These are phyloP conservation scores for Calameuta pallipes DNA, from an alignment of 2,888 invertebrate species.

Conservation along the genomic window DNA sequence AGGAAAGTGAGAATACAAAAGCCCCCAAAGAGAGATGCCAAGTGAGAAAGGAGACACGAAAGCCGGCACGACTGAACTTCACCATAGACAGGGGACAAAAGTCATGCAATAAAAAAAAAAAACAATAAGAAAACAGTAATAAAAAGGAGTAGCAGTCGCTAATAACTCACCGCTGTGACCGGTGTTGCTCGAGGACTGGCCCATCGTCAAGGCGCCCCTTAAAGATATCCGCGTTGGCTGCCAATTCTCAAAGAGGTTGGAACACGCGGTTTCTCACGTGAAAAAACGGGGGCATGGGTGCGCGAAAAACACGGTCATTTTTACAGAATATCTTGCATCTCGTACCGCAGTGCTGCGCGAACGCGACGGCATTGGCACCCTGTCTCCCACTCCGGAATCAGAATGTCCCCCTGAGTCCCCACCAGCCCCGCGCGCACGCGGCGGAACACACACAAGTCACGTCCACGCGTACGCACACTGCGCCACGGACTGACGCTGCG, in stretches of 20 bases:
- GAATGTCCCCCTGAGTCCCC: too few relatives aligned
- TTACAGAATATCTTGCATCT: slow-evolving; percentile 46
- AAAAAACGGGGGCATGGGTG: slow-evolving; percentile 43
- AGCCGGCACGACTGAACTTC: background rate
- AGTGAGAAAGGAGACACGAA: background rate
- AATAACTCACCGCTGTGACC: slow-evolving; percentile 61
- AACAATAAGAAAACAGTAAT: slow-evolving; percentile 3
- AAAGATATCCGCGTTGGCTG: background rate
- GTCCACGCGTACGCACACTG: background rate
- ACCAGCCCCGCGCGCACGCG: background rate
- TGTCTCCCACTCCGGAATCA: background rate
- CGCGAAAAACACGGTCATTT: slow-evolving; percentile 48
- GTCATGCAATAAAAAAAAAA: background rate
- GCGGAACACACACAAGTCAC: background rate
- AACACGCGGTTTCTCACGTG: slow-evolving; percentile 34
- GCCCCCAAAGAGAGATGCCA: background rate
- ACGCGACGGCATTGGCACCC: background rate
- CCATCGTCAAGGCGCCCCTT: slow-evolving; percentile 49
- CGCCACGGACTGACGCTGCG: background rate
- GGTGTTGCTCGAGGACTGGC: slow-evolving; percentile 63
- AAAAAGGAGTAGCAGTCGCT: background rate
- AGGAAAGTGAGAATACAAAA: background rate
- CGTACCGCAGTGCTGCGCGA: slow-evolving; percentile 35
- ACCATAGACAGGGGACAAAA: background rate
- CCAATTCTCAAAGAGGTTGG: background rate